Percentiles rank a stretch among this genome's conserved stretches.
phyloP scores from a whole-genome alignment of 2,797 vertebrate species.

The Hypotaenidia okinawae region DNA sequence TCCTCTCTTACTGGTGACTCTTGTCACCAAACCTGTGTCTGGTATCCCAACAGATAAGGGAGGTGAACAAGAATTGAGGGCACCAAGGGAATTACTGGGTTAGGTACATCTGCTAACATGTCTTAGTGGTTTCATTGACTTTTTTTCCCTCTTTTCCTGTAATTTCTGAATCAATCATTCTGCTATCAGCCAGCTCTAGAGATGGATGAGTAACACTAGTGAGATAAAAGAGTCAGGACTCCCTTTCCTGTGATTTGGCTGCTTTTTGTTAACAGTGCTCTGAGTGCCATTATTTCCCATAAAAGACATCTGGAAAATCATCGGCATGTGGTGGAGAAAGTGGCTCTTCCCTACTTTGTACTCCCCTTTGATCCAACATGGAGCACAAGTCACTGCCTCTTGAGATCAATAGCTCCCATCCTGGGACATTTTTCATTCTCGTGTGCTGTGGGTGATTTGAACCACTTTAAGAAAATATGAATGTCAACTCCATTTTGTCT shows the following conservation, averaged over 20 bases:
- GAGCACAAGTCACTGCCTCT: conserved; percentile 50
- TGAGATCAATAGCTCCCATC: conserved; percentile 57
- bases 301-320: conserved; percentile 61
- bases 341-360: conserved; percentile 48
- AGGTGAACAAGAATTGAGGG: accelerated
- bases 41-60: background rate
- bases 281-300: conserved; percentile 56
- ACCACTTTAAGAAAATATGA: conserved; percentile 15
- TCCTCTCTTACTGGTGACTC: background rate
- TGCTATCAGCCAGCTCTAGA: conserved; percentile 51
- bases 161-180: conserved; percentile 50
- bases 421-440: conserved; percentile 24
- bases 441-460: background rate
- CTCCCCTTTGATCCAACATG: conserved; percentile 63
- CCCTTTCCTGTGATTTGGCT: conserved; percentile 57
- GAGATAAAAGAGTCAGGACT: conserved; percentile 65
- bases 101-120: conserved; percentile 20
- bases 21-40: background rate
- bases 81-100: background rate
- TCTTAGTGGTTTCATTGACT: background rate
- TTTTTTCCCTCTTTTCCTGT: background rate
- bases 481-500: background rate
- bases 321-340: conserved; percentile 34
- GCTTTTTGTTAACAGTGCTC: conserved; percentile 56
- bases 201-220: conserved; percentile 59